Percentiles rank a stretch among this genome's conserved stretches.
Conservation (phyloP, 2,888 invertebrate genomes). For the Oxycera nigricornis region DNA sequence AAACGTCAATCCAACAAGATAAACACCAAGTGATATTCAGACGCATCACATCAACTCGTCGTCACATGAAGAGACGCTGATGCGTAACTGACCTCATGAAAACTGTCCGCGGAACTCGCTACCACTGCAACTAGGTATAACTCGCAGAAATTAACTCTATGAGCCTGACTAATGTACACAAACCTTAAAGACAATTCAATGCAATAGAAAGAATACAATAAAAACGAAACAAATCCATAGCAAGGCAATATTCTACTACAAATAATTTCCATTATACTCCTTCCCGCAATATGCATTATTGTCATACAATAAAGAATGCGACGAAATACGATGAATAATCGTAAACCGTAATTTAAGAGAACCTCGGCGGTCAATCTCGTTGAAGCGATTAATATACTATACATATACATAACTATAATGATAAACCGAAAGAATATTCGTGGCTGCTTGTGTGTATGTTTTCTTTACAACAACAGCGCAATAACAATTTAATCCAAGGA, state of each 20-base stretch:
- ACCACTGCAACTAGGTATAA: slow-evolving; percentile 1
- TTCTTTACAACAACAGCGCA: slow-evolving; percentile 33
- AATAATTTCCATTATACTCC: background rate
- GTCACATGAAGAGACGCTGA: slow-evolving; percentile 4
- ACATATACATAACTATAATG: slow-evolving; percentile 1
- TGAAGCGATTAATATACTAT: slow-evolving; percentile 22
- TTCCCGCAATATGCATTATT: slow-evolving; percentile 31
- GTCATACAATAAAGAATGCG: slow-evolving; percentile 30
- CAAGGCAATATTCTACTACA: slow-evolving; percentile 28
- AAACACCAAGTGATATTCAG: slow-evolving; percentile 38
- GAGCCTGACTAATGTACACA: background rate
- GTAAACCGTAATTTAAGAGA: slow-evolving; percentile 20
- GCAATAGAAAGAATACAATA: background rate
- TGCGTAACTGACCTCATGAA: background rate
- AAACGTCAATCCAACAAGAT: slow-evolving; percentile 19
- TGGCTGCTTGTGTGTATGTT: slow-evolving; percentile 34
- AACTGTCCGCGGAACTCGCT: slow-evolving; percentile 21
- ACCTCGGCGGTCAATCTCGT: slow-evolving; percentile 31
- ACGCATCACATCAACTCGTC: slow-evolving; percentile 35
- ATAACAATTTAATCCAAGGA: slow-evolving; percentile 17
- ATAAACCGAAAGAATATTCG: slow-evolving; percentile 11
- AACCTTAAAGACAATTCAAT: slow-evolving; percentile 10
- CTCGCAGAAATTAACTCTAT: slow-evolving; percentile 9
- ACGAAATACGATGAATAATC: slow-evolving; percentile 8
- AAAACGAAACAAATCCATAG: slow-evolving; percentile 15